phyloP scores from a whole-genome alignment of 1,140 invertebrate genomes.

The Drosophila tani region DNA sequence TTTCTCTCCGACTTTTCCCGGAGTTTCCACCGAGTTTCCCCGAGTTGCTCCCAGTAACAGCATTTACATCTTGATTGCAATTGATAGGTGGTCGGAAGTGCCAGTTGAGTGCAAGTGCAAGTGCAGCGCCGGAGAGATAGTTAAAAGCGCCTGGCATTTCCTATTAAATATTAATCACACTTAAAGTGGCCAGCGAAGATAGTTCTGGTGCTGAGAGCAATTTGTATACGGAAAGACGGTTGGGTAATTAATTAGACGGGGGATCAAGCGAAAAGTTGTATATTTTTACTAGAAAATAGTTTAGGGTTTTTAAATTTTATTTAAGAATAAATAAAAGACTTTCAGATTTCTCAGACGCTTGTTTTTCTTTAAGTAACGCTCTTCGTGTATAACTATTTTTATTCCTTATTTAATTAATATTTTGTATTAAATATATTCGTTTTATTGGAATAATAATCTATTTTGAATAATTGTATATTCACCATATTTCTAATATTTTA shows the following conservation, averaged over 20 bases:
- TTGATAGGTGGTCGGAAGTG: slow-evolving; percentile 51
- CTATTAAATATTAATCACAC: slow-evolving; percentile 48
- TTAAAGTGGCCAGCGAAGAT: slow-evolving; percentile 18
- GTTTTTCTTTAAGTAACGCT: too few species aligned
- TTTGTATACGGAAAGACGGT: slow-evolving; percentile 10
- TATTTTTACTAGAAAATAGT: neutral
- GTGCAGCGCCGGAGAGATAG: slow-evolving; percentile 10
- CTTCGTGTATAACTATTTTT: too few species aligned
- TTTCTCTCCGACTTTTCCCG: slow-evolving; percentile 17
- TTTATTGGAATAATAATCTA: too few species aligned
- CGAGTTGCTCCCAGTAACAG: slow-evolving; percentile 9
- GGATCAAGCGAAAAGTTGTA: neutral
- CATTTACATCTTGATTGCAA: slow-evolving; percentile 64
- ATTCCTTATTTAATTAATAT: too few species aligned
- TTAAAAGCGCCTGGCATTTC: slow-evolving; percentile 34
- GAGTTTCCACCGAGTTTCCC: slow-evolving; percentile 3
- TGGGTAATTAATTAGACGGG: slow-evolving; percentile 25
- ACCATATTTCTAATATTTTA: too few species aligned
- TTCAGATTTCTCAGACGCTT: too few species aligned
- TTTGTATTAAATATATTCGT: too few species aligned
- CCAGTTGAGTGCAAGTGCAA: slow-evolving; percentile 4
- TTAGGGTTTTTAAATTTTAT: too few species aligned
- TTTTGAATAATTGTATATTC: too few species aligned
- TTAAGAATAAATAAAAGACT: too few species aligned
- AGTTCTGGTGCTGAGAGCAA: slow-evolving; percentile 9